Evolutionary conservation across 1,140 invertebrate species (phyloP).

Genomic region (Bombus waltoni): DNA sequence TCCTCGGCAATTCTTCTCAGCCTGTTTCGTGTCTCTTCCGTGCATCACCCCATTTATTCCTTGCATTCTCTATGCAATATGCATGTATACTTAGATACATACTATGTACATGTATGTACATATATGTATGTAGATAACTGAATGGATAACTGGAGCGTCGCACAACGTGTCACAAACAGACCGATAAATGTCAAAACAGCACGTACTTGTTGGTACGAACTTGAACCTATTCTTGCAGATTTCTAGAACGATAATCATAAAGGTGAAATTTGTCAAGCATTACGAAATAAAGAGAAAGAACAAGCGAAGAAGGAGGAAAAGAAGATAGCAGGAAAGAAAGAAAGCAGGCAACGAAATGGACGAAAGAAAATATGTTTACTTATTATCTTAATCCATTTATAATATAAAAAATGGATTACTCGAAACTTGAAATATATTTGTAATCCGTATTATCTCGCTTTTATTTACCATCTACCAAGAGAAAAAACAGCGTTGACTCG

Average conservation of each 20-base stretch:
- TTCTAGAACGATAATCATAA: not conserved
- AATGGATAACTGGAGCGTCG: not conserved
- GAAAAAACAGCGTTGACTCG: too few species aligned
- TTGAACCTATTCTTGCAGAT: not conserved
- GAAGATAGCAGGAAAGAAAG: not conserved
- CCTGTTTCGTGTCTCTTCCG: not conserved
- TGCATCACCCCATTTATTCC: slow-evolving; percentile 30
- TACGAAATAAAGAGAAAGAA: not conserved
- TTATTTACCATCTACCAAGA: too few species aligned
- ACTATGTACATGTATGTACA: not conserved
- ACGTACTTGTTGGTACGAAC: not conserved
- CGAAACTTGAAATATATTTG: too few species aligned
- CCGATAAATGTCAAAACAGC: slow-evolving; percentile 7
- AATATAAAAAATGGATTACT: not conserved
- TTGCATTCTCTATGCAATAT: not conserved
- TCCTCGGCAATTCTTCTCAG: not conserved
- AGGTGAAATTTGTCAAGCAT: not conserved
- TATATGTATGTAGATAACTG: not conserved
- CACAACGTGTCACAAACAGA: not conserved
- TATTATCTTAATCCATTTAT: not conserved
- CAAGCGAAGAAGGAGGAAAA: not conserved
- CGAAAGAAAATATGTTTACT: not conserved
- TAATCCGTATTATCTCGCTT: too few species aligned
- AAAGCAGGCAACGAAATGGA: not conserved
- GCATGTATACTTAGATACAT: not conserved